A percentile compares a stretch with the other conserved stretches of the same genome.
phyloP scores from a whole-genome alignment of 2,888 invertebrate species.

The Gerosis bhagava region DNA sequence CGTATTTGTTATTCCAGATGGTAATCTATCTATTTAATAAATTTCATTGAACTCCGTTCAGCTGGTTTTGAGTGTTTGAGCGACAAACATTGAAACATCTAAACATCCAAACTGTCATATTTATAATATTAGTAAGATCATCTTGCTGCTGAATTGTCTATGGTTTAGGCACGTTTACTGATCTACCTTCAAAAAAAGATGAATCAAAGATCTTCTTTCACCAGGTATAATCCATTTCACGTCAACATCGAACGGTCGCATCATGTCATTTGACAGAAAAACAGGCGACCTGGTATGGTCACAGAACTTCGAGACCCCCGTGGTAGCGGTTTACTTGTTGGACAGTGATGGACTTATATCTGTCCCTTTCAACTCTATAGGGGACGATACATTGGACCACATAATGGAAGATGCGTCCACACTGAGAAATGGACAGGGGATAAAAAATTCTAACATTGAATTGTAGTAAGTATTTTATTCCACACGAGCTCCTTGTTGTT shows the following conservation, averaged over 20 bases:
- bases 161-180: neutral
- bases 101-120: too few relatives aligned
- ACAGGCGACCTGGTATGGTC: slow-evolving; percentile 95
- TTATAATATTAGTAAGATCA: too few relatives aligned
- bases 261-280: slow-evolving; percentile 92
- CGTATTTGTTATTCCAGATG: too few relatives aligned
- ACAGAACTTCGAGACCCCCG: slow-evolving; percentile 92
- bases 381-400: slow-evolving; percentile 91
- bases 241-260: slow-evolving; percentile 93
- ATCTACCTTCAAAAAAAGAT: too few relatives aligned
- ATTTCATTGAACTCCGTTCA: too few relatives aligned
- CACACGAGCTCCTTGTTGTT: too few relatives aligned
- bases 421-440: slow-evolving; percentile 80
- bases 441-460: slow-evolving; percentile 82
- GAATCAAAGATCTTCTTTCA: too few relatives aligned
- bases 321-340: slow-evolving; percentile 93
- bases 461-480: slow-evolving; percentile 82
- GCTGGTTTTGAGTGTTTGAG: too few relatives aligned
- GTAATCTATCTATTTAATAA: too few relatives aligned
- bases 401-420: slow-evolving; percentile 83
- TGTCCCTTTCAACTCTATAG: slow-evolving; percentile 94
- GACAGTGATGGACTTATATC: slow-evolving; percentile 90
- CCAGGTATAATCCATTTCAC: slow-evolving; percentile 94
- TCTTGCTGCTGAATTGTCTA: too few relatives aligned
- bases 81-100: too few relatives aligned